Conservation (phyloP, 2,888 invertebrate genomes). For the Torymus texanus region DNA sequence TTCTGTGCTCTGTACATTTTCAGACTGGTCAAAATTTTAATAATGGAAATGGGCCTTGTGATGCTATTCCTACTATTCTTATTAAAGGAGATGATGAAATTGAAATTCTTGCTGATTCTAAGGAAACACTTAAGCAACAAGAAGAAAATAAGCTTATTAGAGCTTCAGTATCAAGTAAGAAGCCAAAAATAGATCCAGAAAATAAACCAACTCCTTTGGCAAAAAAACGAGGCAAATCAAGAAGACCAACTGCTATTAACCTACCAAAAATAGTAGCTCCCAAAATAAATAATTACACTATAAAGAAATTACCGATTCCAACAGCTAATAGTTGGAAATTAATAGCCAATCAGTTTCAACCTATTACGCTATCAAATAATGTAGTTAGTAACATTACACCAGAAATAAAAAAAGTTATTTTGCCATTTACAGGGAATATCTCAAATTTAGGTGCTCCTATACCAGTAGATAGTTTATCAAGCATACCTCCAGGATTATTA, state of each 20-base stretch:
- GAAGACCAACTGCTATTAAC: constrained; percentile 70
- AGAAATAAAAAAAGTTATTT: constrained; percentile 70
- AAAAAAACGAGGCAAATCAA: constrained; percentile 71
- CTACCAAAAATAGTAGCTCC: constrained; percentile 69
- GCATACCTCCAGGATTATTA: constrained; percentile 72
- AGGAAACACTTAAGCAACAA: constrained; percentile 7
- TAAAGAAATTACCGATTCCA: constrained; percentile 70
- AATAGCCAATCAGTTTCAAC: constrained; percentile 69
- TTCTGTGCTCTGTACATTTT: constrained; percentile 72
- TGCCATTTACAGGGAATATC: constrained; percentile 72
- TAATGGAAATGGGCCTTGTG: constrained; percentile 69
- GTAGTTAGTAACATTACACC: constrained; percentile 62
- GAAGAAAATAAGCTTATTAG: constrained; percentile 55
- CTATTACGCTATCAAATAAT: constrained; percentile 68
- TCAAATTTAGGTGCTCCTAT: constrained; percentile 71
- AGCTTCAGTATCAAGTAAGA: constrained; percentile 72
- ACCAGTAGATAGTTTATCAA: constrained; percentile 72
- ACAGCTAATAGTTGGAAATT: constrained; percentile 70
- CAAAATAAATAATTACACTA: constrained; percentile 64
- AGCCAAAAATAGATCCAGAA: constrained; percentile 68
- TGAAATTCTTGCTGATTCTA: constrained; percentile 18
- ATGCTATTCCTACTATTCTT: constrained; percentile 71
- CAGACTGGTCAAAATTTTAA: constrained; percentile 70
- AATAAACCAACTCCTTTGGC: constrained; percentile 72
- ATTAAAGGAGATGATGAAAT: constrained; percentile 57